Base-by-base conservation (phyloP, 2,888 invertebrate genomes). In the Apotomis turbidana region DNA sequence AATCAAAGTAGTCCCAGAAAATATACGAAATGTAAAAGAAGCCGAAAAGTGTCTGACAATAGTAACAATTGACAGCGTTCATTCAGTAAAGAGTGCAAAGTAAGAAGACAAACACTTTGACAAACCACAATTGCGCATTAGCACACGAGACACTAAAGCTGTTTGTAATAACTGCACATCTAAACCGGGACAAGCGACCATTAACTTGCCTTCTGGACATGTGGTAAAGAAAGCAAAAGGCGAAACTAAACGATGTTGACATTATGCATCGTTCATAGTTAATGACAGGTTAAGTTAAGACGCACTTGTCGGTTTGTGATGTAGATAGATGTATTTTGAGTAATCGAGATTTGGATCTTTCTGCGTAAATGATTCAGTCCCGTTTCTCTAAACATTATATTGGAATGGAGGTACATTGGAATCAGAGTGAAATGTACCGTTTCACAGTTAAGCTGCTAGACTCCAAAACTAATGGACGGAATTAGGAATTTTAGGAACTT, bases 121-220 rank as follows among this genome's bases (percentile, higher is more conserved):
- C 54, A 70, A 52, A 13, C 51, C 41, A 55, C 57, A 61, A 70
- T 58, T 55, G 61, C 57, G 10, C 55, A 0, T 9, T 38, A 52
- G 27, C 60, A 67, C 60, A 61, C 67, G 52, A 41, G 49, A 60
- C 38, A 67, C 54, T 55, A 57, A 71, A 71, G 54, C 66, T 63
- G 66, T 70, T 70, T 57, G 68, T 72, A 68, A 68, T 68, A 72
- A 62, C 68, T 72, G 72, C 71, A 58, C 71, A 68, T 68, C 63
- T 68, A 59, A 72, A 72, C 68, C 72, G 68, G 68, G 68, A 59
- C 68, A 68, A 8, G 41, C 62, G 36, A 51, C 52, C 72, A 68
- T 72, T 68, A 72, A 63, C 71, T 60, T 60, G 57, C 46, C 55
- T 13, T 52, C 71, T 55, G 60, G 71, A 72, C 71, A 54, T 57